These are phyloP conservation scores for Okamejei kenojei DNA, from an alignment of 2,797 vertebrate species.

Conservation along the genomic window DNA sequence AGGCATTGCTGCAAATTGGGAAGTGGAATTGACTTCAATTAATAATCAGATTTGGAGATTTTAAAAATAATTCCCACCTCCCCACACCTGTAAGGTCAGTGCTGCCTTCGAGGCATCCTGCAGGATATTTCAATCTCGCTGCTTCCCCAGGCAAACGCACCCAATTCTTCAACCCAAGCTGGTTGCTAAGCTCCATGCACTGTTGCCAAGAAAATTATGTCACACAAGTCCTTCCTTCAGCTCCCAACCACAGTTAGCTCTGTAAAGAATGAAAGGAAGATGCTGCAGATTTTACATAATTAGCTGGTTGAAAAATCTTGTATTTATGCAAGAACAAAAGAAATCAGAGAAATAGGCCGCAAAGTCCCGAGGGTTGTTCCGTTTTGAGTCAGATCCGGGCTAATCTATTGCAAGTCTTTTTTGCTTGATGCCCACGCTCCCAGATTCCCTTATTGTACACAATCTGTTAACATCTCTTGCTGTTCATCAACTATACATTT, in stretches of 20 bases:
- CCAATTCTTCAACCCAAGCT: not conserved
- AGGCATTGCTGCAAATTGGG: not conserved
- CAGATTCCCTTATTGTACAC: not conserved
- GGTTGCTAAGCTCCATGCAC: not conserved
- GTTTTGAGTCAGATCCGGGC: not conserved
- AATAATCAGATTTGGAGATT: not conserved
- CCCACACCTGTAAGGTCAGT: not conserved
- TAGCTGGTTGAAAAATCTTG: not conserved
- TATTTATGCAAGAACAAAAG: not conserved
- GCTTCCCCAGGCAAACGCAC: not conserved
- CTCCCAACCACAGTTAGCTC: not conserved
- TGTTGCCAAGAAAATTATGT: not conserved
- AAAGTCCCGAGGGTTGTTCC: not conserved
- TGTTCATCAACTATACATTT: too few species aligned
- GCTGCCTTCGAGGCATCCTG: not conserved
- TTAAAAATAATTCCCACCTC: not conserved
- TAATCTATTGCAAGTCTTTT: not conserved
- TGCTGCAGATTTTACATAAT: not conserved
- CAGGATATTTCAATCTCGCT: not conserved
- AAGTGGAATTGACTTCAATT: not conserved
- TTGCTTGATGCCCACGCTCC: not conserved
- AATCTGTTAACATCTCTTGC: not conserved
- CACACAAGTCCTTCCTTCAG: not conserved
- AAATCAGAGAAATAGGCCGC: not conserved
- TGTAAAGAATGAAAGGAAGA: not conserved